These are phyloP conservation scores for Dendrolimus punctatus DNA, from an alignment of 1,140 invertebrate species.

Conservation along the genomic window DNA sequence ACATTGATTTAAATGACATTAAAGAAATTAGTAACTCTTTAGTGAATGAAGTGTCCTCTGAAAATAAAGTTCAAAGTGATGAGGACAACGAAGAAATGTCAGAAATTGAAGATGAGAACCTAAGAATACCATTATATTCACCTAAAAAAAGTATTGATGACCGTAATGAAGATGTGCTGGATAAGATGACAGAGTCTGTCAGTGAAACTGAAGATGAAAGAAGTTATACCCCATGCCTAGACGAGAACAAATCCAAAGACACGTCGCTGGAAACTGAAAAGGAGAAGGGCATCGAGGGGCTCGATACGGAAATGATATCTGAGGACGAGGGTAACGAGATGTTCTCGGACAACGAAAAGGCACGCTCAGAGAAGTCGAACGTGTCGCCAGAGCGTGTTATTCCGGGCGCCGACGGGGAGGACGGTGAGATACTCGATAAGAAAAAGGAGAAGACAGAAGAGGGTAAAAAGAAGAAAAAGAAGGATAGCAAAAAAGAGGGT, in stretches of 20 bases:
- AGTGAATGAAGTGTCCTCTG: too few relatives aligned
- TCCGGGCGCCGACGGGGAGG: slow-evolving; percentile 35
- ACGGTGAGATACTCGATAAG: slow-evolving; percentile 73
- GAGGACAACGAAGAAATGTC: slow-evolving; percentile 4
- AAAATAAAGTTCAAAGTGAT: background rate
- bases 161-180: slow-evolving; percentile 30
- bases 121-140: background rate
- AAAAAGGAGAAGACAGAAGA: slow-evolving; percentile 55
- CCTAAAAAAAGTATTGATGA: slow-evolving; percentile 1
- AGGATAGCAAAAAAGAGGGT: slow-evolving; percentile 53
- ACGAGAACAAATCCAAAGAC: slow-evolving; percentile 73
- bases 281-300: slow-evolving; percentile 72
- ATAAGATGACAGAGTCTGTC: slow-evolving; percentile 74
- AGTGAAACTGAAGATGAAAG: slow-evolving; percentile 75
- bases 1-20: too few relatives aligned
- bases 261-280: slow-evolving; percentile 52
- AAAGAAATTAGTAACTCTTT: too few relatives aligned
- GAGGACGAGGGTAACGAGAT: slow-evolving; percentile 76
- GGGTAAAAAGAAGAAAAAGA: slow-evolving; percentile 56
- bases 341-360: slow-evolving; percentile 70
- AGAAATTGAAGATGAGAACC: slow-evolving; percentile 2
- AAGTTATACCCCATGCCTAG: slow-evolving; percentile 78
- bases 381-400: slow-evolving; percentile 35
- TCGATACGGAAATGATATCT: slow-evolving; percentile 82
- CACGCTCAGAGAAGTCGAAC: slow-evolving; percentile 38